Conservation (phyloP, 1,140 invertebrate genomes). For the roundworm (Caenorhabditis elegans) region DNA sequence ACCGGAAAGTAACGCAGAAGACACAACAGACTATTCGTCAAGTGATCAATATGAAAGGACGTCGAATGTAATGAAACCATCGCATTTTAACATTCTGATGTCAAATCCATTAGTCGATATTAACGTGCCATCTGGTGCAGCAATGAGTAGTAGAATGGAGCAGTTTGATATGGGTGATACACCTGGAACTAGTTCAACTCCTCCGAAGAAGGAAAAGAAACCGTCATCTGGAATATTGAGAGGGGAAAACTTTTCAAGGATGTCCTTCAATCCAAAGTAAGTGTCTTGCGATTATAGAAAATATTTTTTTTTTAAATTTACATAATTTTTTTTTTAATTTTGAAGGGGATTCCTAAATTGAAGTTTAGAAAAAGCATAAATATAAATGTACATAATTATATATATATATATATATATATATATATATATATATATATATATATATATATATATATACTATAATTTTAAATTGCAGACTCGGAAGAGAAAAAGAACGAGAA, state of each 20-base stretch:
- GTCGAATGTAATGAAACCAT: background rate
- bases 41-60: constrained; percentile 54
- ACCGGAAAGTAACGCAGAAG: constrained; percentile 53
- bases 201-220: constrained; percentile 20
- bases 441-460: too few species aligned
- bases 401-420: too few species aligned
- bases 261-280: constrained; percentile 56
- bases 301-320: background rate
- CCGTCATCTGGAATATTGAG: constrained; percentile 35
- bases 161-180: constrained; percentile 2
- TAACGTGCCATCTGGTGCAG: constrained; percentile 12
- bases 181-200: background rate
- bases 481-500: background rate
- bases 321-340: constrained; percentile 9
- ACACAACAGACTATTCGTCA: constrained; percentile 56
- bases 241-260: constrained; percentile 51
- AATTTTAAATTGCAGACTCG: background rate
- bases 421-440: too few species aligned
- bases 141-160: constrained; percentile 37
- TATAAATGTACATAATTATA: too few species aligned
- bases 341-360: too few species aligned
- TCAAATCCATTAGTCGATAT: constrained; percentile 47
- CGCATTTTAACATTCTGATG: constrained; percentile 51
- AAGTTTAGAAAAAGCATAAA: constrained; percentile 9
- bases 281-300: background rate